Evolutionary conservation across 2,113 vertebrate species (phyloP), one percentile per base, ranked within the genome.

Genomic region (Sterrhoptilus dennistouni): DNA sequence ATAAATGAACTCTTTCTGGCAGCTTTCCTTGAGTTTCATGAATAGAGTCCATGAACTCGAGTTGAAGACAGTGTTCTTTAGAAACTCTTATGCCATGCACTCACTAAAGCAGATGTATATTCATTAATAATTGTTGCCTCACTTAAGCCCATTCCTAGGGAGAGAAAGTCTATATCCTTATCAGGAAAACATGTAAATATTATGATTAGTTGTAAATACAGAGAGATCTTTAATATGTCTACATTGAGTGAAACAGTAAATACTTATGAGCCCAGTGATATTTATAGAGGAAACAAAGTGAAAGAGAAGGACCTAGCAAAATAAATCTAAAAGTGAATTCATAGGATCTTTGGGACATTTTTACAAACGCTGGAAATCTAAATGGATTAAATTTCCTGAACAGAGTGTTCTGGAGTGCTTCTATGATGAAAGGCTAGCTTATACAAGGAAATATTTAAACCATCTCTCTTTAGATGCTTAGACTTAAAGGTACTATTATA

Each of bases 41-140:
- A 94, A 91, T 38, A 49, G 47, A 90, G 63, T 83, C 64, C 71
- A 28, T 95, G 86, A 85, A 87, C 63, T 72, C 63, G 79, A 97
- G 92, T n/a, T 97, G 93, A 97, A 97, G 93, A 95, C 45, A 96
- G 57, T 78, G 45, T 60, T 90, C 91, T 86, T 82, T 93, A 96
- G 94, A 95, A 97, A 76, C 81, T 56, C n/a, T 93, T 74, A 64
- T 6, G 11, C 76, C 22, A 23, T 83, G 74, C 38, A 60, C 59
- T 97, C 60, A 53, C 65, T 95, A 89, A 94, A 95, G 95, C 96
- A 98, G 94, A 97, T 97, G 95, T 87, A 95, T 81, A 74, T 96
- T 92, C 94, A 96, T 98, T 97, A 98, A 97, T 98, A 98, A 98
- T 96, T 94, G 65, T 96, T 98, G 75, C 86, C 88, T 96, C 87